These are phyloP conservation scores for Catagonus wagneri DNA, from an alignment of 2,113 vertebrate genomes.

Conservation along the genomic window DNA sequence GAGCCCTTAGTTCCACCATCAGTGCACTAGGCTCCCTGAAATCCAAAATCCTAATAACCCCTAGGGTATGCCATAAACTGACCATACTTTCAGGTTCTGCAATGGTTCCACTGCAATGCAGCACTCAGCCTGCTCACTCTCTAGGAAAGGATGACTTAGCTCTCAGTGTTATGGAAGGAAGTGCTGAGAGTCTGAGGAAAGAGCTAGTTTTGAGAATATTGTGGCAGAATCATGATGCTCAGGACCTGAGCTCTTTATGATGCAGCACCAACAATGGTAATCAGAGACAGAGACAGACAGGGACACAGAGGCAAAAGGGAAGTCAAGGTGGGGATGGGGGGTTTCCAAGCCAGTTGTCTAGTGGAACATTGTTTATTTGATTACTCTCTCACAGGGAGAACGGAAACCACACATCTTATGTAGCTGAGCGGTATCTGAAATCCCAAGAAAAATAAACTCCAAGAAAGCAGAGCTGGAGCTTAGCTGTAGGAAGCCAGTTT, in stretches of 20 bases:
- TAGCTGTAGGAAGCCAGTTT: background rate
- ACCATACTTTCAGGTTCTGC: slow-evolving; percentile 45
- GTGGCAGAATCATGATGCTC: background rate
- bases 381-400: background rate
- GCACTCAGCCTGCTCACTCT: slow-evolving; percentile 78
- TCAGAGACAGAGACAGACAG: background rate
- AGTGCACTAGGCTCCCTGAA: background rate
- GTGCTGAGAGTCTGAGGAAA: slow-evolving; percentile 64
- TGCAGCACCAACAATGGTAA: background rate
- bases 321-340: too few species aligned
- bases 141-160: slow-evolving; percentile 72
- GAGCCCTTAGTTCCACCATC: background rate
- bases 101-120: slow-evolving; percentile 85
- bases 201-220: background rate
- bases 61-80: background rate
- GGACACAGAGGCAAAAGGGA: background rate
- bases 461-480: background rate
- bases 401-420: background rate
- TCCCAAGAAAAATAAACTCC: background rate
- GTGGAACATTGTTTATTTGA: background rate
- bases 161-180: slow-evolving; percentile 60
- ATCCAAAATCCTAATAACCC: background rate
- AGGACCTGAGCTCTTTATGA: background rate
- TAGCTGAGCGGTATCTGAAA: background rate
- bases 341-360: background rate